Percentiles rank a stretch among this genome's conserved stretches.
phyloP scores from a whole-genome alignment of 2,888 invertebrate species.

The Acanthosepion lycidas region DNA sequence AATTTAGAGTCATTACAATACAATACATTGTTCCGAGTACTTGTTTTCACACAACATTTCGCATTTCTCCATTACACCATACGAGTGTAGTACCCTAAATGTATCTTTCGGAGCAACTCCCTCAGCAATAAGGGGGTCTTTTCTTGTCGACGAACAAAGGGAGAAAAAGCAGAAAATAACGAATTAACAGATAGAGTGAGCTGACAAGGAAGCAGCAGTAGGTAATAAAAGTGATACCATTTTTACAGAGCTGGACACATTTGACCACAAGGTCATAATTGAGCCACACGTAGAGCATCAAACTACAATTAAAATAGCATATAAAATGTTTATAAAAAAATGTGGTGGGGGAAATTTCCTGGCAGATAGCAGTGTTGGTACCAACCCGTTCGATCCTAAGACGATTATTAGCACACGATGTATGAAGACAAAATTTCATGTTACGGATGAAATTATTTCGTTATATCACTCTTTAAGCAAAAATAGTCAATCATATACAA shows the following conservation, averaged over 20 bases:
- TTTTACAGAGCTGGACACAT: conserved; percentile 33
- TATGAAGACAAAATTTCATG: no score
- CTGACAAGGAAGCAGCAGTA: background rate
- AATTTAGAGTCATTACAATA: background rate
- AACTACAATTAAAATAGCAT: background rate
- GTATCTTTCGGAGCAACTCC: background rate
- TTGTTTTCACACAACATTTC: background rate
- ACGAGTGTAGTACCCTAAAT: background rate
- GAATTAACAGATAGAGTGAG: background rate
- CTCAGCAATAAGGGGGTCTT: no score
- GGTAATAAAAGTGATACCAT: background rate
- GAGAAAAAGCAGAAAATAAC: background rate
- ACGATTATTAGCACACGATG: no score
- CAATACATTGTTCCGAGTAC: background rate
- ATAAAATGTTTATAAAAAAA: background rate
- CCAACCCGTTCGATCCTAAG: no score
- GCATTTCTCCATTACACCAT: background rate
- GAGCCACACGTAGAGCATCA: background rate
- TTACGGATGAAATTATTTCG: no score
- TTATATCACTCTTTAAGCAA: no score
- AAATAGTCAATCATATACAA: no score
- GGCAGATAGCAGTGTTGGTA: no score
- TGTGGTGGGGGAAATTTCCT: no score
- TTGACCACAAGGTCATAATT: conserved; percentile 33
- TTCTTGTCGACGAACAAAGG: background rate